Base-by-base conservation (phyloP, 2,797 vertebrate genomes). In the Aplochiton taeniatus region DNA sequence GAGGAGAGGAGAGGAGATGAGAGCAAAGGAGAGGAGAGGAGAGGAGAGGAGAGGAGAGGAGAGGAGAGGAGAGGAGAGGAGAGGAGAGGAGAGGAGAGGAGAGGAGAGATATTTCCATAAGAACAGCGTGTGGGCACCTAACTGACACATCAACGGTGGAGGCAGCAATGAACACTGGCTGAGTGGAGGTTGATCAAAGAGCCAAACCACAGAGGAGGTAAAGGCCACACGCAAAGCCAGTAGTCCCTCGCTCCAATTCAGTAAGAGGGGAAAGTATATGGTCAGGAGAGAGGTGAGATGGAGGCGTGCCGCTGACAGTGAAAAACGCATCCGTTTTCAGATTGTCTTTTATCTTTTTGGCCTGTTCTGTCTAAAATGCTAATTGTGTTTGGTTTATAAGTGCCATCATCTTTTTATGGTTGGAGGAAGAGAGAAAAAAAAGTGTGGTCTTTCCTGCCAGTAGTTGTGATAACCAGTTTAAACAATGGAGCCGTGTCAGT, bases 121-220 rank as follows among this genome's bases (percentile, higher is more conserved):
- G 55, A 62, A 66, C 18, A 62, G 43, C 74, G 56, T 69, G 67
- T 58, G 50, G 66, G 59, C 65, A 66, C 66, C 45, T 68, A 56
- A 58, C 60, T 69, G 70, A 66, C 70, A 54, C 57, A 61, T 68
- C 70, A 72, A 43, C 66, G 65, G 68, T 68, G 55, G 58, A 77
- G 67, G 56, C 66, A 17, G 17, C 31, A 31, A 70, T 55, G 59
- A 75, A 70, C 55, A 60, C 45, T 59, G 46, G 41, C 60, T 41
- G 65, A 75, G 68, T 49, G 50, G 18, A 57, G 58, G 50, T n/a
- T 66, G 66, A 74, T 77, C 59, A 69, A 66, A 73, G 41, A 31
- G 68, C 60, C 63, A 5, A 16, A 52, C 61, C 18, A 1, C 31
- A 58, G 54, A 18, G 19, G 50, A 68, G 55, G 41, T 47, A 58